Base-by-base conservation (phyloP, 2,113 vertebrate genomes). In the Smithornis capensis region DNA sequence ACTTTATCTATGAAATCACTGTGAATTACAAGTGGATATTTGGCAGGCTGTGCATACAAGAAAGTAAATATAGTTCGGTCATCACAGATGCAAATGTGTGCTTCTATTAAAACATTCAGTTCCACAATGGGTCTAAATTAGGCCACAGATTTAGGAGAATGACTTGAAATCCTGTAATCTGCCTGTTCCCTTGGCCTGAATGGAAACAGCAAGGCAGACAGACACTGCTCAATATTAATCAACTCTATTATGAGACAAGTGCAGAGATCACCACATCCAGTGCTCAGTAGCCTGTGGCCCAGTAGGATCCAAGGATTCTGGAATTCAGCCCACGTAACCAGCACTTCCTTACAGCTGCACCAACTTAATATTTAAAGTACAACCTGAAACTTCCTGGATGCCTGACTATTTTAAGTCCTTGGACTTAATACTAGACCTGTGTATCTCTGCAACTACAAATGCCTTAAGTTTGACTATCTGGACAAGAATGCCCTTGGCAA, bases 401-500 rank as follows among this genome's bases (percentile, higher is more conserved):
- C 7, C 1, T 70, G 27, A 42, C 73, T 92, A 42, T 69, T 96
- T 76, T 57, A 83, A 68, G 28, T 57, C 42, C 35, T 59, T 71
- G 16, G 71, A 45, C 37, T 80, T 38, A 70, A 57, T 11, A 69
- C 4, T 68, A 71, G 40, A 57, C 63, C 67, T 65, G 42, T 25
- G 38, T 81, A 70, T 69, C 67, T 83, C 67, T 74, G 35, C 68
- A 83, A 24, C 64, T 86, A 60, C 52, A 93, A 96, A 88, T 49
- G 29, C 68, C 49, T 92, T 62, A 62, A 62, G 67, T 88, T 73
- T 90, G 88, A 88, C 79, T 92, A 53, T 59, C 59, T 78, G 68
- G 33, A 77, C 44, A 81, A 92, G 76, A 95, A 93, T 83, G 71
- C 17, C 71, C 70, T 92, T 7, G 4, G 64, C 89, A 97, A 95